Base-by-base conservation (phyloP, 2,797 vertebrate species). In the Dallia pectoralis region DNA sequence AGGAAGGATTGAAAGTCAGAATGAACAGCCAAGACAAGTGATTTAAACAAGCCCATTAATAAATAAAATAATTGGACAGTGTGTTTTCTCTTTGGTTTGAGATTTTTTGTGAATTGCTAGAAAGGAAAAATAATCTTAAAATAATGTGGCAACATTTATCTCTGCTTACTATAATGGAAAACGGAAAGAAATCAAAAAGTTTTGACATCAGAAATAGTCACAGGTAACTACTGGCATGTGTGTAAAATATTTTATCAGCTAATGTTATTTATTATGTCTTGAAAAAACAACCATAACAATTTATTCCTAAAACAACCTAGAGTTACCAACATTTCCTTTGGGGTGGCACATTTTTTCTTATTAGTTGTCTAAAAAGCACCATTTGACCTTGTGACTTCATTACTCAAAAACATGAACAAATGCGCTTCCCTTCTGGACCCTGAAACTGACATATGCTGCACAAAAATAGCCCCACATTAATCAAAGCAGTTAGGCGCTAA, bases 401-500 rank as follows among this genome's bases (percentile, higher is more conserved):
- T 88, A 91, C 81, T 91, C 89, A 90, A 85, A 85, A 87, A 88
- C 90, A 92, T 92, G 88, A 91, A 84, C 74, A 83, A 87, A 89
- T 73, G 69, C 59, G 56, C 16, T 79, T 63, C 59, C 83, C 76
- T 81, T 86, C 87, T 87, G 87, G 91, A 86, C 53, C 77, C 79
- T 76, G 71, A 88, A 89, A 91, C 89, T 83, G 91, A 87, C 94
- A 92, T 93, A 92, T 90, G 94, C 89, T 92, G 84, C 80, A 70
- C 75, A 85, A 91, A 93, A 93, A 85, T 82, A 87, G 79, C 82
- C 75, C 62, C 85, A 90, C 93, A 97, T 96, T 94, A 95, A 96
- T 96, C 95, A 96, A 89, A 83, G 85, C 87, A 92, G 87, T 90
- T 94, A 94, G 91, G 85, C 83, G 80, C 91, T 93, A 93, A 95